These are phyloP conservation scores for Autographa pulchrina DNA, from an alignment of 2,888 invertebrate species.

Conservation along the genomic window DNA sequence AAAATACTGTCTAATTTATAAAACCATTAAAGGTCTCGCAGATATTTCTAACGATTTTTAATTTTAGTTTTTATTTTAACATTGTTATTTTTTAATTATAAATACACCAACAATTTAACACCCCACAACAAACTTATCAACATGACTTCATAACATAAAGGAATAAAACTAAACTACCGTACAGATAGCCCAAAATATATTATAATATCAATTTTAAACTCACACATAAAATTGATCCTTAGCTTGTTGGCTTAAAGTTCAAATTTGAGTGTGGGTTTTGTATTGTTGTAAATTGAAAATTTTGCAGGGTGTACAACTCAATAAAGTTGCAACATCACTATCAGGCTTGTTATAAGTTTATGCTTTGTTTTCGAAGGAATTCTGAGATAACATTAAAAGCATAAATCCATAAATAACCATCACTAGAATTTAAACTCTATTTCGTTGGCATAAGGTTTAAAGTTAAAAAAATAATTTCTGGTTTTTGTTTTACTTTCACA, in stretches of 20 bases:
- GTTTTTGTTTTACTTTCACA: background rate
- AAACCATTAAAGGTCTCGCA: no score
- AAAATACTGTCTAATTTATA: no score
- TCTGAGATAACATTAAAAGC: constrained; percentile 16
- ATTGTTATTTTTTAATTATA: no score
- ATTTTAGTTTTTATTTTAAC: no score
- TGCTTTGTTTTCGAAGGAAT: constrained; percentile 22
- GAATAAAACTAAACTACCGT: constrained; percentile 11
- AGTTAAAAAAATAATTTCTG: background rate
- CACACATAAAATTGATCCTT: background rate
- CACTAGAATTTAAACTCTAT: constrained; percentile 10
- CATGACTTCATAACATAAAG: constrained; percentile 7
- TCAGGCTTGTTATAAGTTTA: constrained; percentile 36
- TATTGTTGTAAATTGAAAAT: constrained; percentile 15
- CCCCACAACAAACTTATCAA: background rate
- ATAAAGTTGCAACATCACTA: constrained; percentile 36
- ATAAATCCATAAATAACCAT: background rate
- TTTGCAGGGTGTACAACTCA: constrained; percentile 18
- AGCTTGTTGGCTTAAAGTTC: background rate
- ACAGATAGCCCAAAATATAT: constrained; percentile 13
- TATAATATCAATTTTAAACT: constrained; percentile 7
- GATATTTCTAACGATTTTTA: no score
- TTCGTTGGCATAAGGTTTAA: background rate
- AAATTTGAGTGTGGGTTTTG: background rate
- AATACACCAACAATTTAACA: background rate